Conservation (phyloP, 2,797 vertebrate species). For the Acridotheres tristis region DNA sequence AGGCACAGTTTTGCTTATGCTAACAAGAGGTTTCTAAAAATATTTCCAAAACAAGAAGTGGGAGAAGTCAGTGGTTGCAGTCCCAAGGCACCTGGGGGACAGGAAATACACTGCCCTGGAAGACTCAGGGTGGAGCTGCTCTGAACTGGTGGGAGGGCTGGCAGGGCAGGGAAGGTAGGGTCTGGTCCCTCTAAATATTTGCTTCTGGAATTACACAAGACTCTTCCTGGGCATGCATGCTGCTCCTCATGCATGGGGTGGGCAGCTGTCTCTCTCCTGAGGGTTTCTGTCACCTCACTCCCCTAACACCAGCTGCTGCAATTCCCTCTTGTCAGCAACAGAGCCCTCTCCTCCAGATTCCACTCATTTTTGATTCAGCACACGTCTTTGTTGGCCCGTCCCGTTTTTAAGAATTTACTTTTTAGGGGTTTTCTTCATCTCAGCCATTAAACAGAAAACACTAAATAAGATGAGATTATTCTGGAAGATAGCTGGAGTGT, state of each 20-base stretch:
- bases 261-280: not conserved
- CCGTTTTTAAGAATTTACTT: not conserved
- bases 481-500: not conserved
- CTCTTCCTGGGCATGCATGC: not conserved
- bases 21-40: conserved; percentile 5
- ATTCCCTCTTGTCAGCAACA: not conserved
- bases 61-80: not conserved
- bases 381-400: not conserved
- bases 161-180: not conserved
- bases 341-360: not conserved
- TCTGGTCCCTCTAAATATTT: not conserved
- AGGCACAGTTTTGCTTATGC: not conserved
- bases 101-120: not conserved
- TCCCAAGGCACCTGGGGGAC: not conserved
- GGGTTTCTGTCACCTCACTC: not conserved
- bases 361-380: not conserved
- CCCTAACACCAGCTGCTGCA: not conserved
- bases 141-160: fast-evolving
- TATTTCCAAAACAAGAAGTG: not conserved
- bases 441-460: not conserved
- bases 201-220: not conserved
- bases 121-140: fast-evolving
- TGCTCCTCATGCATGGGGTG: not conserved
- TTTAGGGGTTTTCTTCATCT: not conserved
- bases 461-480: not conserved